Percentiles rank a stretch among this genome's conserved stretches.
phyloP scores from a whole-genome alignment of 2,113 vertebrate genomes.

The Mus pahari region DNA sequence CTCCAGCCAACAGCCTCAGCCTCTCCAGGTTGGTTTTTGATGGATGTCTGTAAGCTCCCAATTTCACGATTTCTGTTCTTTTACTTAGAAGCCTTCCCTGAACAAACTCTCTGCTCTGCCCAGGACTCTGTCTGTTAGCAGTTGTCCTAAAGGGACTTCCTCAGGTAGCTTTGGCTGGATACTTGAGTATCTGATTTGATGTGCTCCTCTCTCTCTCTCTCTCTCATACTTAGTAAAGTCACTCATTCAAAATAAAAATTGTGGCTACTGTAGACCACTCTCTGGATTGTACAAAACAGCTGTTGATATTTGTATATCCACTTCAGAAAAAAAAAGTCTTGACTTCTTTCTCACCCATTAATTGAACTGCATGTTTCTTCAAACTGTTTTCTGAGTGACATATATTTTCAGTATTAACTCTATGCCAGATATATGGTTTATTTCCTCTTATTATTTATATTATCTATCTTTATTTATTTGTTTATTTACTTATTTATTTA shows the following conservation, averaged over 20 bases:
- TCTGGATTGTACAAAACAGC: neutral
- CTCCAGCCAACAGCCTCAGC: neutral
- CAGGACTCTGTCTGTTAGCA: neutral
- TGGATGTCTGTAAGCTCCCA: neutral
- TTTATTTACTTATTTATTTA: no score
- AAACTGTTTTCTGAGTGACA: neutral
- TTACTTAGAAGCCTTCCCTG: neutral
- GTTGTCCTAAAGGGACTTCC: neutral
- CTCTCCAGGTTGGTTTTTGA: neutral
- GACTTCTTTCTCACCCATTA: neutral
- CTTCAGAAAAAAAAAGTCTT: neutral
- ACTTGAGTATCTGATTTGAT: neutral
- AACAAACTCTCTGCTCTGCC: neutral
- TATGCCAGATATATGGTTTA: neutral
- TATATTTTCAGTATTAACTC: neutral
- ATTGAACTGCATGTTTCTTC: neutral
- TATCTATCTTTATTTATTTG: neutral
- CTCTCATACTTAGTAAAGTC: neutral
- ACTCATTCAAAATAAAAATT: neutral
- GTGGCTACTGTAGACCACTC: neutral
- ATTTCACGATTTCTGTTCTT: neutral
- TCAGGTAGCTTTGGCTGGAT: neutral
- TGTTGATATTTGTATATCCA: neutral
- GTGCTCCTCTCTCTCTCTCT: no score
- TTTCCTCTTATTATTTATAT: neutral